Percentiles rank a stretch among this genome's conserved stretches.
These are phyloP conservation scores for Cataglyphis cursor DNA, from an alignment of 2,888 invertebrate genomes.

Conservation along the genomic window DNA sequence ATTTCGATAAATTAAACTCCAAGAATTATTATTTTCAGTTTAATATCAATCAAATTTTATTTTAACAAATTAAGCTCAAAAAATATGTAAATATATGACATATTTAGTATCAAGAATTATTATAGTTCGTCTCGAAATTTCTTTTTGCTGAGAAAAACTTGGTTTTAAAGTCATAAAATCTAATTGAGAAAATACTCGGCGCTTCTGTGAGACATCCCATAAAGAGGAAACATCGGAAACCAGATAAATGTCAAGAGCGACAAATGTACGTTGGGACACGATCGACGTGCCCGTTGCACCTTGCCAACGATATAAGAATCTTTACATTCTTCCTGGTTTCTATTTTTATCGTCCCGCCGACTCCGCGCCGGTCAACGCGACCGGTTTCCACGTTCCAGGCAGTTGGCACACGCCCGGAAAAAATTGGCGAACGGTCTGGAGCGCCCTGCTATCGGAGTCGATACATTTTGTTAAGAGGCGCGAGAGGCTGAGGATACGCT, in stretches of 20 bases:
- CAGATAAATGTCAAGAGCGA: constrained; percentile 45
- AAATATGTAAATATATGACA: neutral
- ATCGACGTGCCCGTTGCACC: constrained; percentile 66
- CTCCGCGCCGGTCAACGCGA: constrained; percentile 57
- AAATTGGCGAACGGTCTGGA: constrained; percentile 65
- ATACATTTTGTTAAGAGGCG: constrained; percentile 64
- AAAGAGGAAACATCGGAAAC: neutral
- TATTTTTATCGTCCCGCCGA: constrained; percentile 65
- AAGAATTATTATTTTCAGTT: neutral
- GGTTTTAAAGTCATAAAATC: neutral
- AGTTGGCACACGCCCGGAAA: constrained; percentile 68
- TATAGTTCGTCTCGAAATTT: neutral
- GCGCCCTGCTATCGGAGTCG: constrained; percentile 52
- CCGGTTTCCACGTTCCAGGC: constrained; percentile 54
- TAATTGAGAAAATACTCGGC: neutral
- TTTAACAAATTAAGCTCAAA: neutral
- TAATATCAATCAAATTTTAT: neutral
- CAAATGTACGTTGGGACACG: constrained; percentile 29
- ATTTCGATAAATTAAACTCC: neutral
- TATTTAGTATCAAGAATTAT: neutral
- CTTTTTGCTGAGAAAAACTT: neutral
- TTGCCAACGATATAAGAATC: constrained; percentile 72
- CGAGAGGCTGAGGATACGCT: constrained; percentile 16
- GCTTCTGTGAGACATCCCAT: neutral
- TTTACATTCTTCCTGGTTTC: constrained; percentile 64